Conservation (phyloP, 1,140 invertebrate species). For the Zaprionus ornatus region DNA sequence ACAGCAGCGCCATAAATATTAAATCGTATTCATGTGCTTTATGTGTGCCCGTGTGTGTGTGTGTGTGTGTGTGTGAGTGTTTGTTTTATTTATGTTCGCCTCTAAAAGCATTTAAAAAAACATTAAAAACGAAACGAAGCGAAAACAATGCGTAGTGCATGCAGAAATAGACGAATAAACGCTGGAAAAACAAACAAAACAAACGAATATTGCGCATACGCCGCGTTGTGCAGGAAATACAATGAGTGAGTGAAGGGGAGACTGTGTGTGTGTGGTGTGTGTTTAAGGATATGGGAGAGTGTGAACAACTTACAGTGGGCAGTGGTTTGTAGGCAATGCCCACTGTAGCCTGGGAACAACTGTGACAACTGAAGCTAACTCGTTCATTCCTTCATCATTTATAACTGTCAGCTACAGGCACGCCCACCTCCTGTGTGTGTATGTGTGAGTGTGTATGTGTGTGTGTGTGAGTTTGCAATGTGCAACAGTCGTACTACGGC, state of each 20-base stretch:
- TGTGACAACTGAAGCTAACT: constrained; percentile 18
- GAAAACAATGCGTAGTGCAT: constrained; percentile 2
- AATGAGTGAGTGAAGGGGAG: neutral
- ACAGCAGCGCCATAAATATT: constrained; percentile 62
- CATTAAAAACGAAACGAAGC: constrained; percentile 40
- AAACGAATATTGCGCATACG: constrained; percentile 35
- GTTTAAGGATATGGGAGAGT: constrained; percentile 6
- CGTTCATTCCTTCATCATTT: constrained; percentile 42
- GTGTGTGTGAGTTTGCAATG: constrained; percentile 48
- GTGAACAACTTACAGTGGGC: neutral
- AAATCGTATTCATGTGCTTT: constrained; percentile 50
- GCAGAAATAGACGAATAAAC: constrained; percentile 10
- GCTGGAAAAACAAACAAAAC: neutral
- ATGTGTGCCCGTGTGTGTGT: constrained; percentile 1
- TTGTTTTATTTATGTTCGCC: constrained; percentile 53
- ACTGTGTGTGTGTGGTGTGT: constrained; percentile 6
- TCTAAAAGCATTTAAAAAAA: constrained; percentile 55
- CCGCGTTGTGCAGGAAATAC: neutral
- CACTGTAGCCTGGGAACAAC: constrained; percentile 20
- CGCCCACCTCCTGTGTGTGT: constrained; percentile 17
- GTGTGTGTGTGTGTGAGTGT: neutral
- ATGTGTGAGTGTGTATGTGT: constrained; percentile 36
- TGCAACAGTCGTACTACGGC: constrained; percentile 75
- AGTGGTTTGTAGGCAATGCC: neutral
- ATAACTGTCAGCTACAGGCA: constrained; percentile 50